These are phyloP conservation scores for Acanthaster planci DNA, from an alignment of 35 echinoderm and acorn worm genomes.

Conservation along the genomic window DNA sequence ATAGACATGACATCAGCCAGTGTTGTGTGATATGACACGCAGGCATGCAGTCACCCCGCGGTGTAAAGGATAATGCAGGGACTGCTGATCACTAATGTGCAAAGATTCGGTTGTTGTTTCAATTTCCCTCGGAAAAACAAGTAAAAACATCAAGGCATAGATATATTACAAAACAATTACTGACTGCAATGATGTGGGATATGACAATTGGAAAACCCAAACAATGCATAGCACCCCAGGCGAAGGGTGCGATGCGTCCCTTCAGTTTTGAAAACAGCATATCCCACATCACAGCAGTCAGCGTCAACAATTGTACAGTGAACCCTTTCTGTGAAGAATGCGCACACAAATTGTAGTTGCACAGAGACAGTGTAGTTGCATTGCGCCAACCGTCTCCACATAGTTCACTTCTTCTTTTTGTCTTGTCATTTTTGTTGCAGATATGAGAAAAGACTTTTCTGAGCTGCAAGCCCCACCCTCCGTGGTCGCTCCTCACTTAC, in stretches of 20 bases:
- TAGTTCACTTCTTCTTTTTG: neutral
- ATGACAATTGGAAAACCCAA: no score
- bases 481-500: neutral
- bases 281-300: no score
- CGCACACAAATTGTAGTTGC: neutral
- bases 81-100: no score
- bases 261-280: neutral
- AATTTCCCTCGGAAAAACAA: no score
- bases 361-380: neutral
- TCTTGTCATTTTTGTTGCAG: neutral
- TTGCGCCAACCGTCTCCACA: neutral
- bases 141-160: no score
- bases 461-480: neutral
- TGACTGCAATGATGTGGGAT: no score
- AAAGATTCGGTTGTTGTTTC: no score
- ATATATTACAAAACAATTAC: no score
- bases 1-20: no score
- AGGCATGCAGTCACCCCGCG: no score
- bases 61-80: no score
- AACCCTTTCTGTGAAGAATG: neutral
- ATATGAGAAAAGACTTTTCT: slow-evolving; percentile 25
- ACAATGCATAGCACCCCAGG: neutral
- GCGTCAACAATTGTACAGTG: neutral
- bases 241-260: neutral
- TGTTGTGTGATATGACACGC: no score